Evolutionary conservation across 2,113 vertebrate species (phyloP), one percentile per base, ranked within the genome.

Genomic region (Girardinichthys multiradiatus): DNA sequence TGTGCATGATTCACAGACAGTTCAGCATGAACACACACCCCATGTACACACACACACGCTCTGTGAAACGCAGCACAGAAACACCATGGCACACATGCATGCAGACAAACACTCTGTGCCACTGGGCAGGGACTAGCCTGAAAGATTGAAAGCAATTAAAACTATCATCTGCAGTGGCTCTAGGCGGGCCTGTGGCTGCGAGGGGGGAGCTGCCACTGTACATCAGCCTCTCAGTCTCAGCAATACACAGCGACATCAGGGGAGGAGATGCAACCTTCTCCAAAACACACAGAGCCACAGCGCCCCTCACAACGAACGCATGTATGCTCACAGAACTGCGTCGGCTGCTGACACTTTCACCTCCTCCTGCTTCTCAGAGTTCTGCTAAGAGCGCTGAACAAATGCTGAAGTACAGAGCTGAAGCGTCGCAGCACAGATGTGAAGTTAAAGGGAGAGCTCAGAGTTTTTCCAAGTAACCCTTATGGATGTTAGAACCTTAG

Each of bases 121-220:
- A 93, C 83, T 93, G 93, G 94, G 93, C 92, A 93, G 90, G 91
- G 92, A 94, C 94, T 94, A 92, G 93, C 94, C 94, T 95, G 94
- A 94, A 95, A 95, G 92, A 95, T 95, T 95, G 94, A 95, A 95
- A 95, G 93, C 94, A 95, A 95, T 95, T 95, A 95, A 95, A 95
- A 95, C 94, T 95, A 95, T 95, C 94, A 95, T 95, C 94, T 95
- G 94, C 93, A 95, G 92, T 94, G 91, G 94, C 94, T 95, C 84
- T 92, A 92, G 94, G 94, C 93, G 76, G 90, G 93, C 94, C 93
- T 72, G 91, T 93, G 94, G 94, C 94, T 93, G 91, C 87, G 89
- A 90, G 92, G 90, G 89, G 92, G 91, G 89, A 94, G 90, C 94
- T 95, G 94, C 93, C 94, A 95, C 77, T 81, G 85, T 84, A 85